These are phyloP conservation scores for Scolanthus callimorphus DNA, from an alignment of 92 coral and sea anemone genomes.

Conservation along the genomic window DNA sequence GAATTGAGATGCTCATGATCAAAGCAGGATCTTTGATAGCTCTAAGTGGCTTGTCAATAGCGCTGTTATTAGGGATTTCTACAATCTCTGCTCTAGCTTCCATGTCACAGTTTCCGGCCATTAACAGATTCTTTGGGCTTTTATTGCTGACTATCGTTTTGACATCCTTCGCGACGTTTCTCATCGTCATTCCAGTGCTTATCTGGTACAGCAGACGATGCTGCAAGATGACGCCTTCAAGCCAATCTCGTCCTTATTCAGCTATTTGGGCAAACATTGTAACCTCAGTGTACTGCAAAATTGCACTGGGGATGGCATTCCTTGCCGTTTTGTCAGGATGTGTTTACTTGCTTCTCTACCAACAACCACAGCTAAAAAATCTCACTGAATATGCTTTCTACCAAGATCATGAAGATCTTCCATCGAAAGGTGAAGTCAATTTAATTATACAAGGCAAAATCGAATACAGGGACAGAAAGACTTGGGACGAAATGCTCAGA, in stretches of 20 bases:
- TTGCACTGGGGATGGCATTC: no score
- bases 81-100: constrained; percentile 26
- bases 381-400: no score
- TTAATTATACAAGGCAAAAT: constrained; percentile 13
- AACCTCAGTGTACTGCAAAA: no score
- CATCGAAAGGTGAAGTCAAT: no score
- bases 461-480: constrained; percentile 19
- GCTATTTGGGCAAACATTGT: not conserved
- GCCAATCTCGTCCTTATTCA: no score
- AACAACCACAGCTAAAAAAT: no score
- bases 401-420: no score
- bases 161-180: not conserved
- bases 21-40: constrained; percentile 30
- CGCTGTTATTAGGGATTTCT: constrained; percentile 16
- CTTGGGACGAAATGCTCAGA: not conserved
- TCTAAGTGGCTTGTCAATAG: no score
- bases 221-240: not conserved
- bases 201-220: not conserved
- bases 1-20: constrained; percentile 15
- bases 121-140: not conserved
- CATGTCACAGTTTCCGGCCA: constrained; percentile 5
- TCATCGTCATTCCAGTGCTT: not conserved
- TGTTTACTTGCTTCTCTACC: no score
- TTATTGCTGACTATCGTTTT: not conserved
- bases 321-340: no score